phyloP scores from a whole-genome alignment of 2,797 vertebrate species.

The Tadarida brasiliensis region DNA sequence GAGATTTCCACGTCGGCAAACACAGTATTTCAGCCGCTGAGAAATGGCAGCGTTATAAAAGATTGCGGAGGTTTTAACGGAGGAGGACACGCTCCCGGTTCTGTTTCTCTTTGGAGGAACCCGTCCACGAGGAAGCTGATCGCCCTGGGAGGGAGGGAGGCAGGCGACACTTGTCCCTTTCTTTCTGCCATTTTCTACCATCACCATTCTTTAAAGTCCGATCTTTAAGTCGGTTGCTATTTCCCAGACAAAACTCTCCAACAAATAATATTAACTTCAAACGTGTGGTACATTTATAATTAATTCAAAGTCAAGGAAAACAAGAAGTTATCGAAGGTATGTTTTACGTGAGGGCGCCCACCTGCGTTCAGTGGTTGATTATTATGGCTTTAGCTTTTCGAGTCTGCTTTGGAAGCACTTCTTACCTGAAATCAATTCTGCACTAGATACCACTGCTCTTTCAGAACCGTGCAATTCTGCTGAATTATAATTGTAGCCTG shows the following conservation, averaged over 20 bases:
- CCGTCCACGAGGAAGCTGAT: not conserved
- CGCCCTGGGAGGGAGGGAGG: not conserved
- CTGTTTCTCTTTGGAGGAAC: conserved; percentile 14
- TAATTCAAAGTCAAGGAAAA: conserved; percentile 19
- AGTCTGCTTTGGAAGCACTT: not conserved
- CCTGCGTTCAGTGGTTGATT: not conserved
- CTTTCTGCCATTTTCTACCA: not conserved
- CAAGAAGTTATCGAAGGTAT: not conserved
- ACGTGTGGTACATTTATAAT: not conserved
- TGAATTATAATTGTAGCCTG: conserved; percentile 46
- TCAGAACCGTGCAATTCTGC: not conserved
- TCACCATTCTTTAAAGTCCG: not conserved
- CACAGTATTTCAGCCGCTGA: conserved; percentile 44
- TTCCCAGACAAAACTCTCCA: not conserved
- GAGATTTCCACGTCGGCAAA: conserved; percentile 63
- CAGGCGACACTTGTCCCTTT: not conserved
- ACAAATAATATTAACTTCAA: not conserved
- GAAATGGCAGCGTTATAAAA: conserved; percentile 59
- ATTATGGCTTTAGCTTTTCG: not conserved
- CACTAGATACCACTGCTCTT: not conserved
- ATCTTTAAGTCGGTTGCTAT: not conserved
- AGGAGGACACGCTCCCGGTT: conserved; percentile 43
- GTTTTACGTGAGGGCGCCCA: not conserved
- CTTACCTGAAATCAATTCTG: not conserved
- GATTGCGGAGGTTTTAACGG: conserved; percentile 61